phyloP scores from a whole-genome alignment of 2,797 vertebrate species.

The Parambassis ranga region DNA sequence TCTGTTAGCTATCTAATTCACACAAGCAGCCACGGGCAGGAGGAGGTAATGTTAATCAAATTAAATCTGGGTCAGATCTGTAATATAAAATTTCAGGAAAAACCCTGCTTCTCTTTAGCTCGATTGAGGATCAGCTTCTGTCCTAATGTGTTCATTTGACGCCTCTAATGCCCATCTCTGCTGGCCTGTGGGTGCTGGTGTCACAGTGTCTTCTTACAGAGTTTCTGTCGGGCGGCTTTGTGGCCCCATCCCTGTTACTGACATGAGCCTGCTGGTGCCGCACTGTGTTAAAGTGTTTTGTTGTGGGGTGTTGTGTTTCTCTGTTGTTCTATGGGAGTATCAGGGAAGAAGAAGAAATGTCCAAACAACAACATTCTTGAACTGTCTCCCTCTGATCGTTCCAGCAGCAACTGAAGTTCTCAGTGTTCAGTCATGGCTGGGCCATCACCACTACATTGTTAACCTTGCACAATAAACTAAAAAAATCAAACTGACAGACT shows the following conservation, averaged over 20 bases:
- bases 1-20: neutral
- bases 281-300: conserved; percentile 21
- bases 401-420: neutral
- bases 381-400: conserved; percentile 22
- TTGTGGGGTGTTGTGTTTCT: conserved; percentile 49
- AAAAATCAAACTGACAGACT: too few relatives aligned
- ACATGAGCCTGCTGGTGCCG: conserved; percentile 13
- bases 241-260: neutral
- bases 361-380: conserved; percentile 52
- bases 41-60: conserved; percentile 18
- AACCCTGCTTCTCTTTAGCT: conserved; percentile 25
- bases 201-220: conserved; percentile 56
- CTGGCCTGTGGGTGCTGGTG: conserved; percentile 39
- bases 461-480: too few relatives aligned
- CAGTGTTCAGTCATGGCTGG: neutral
- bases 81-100: conserved; percentile 60
- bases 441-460: neutral
- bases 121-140: conserved; percentile 45
- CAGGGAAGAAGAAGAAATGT: conserved; percentile 24
- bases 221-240: conserved; percentile 48
- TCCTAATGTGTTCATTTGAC: conserved; percentile 39
- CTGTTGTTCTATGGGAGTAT: conserved; percentile 50
- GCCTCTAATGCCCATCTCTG: conserved; percentile 5
- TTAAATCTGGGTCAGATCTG: conserved; percentile 41
- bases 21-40: conserved; percentile 5